Evolutionary conservation across 1,140 invertebrate genomes (phyloP), one percentile per base, ranked within the genome.

Genomic region (Cydia pomonella): DNA sequence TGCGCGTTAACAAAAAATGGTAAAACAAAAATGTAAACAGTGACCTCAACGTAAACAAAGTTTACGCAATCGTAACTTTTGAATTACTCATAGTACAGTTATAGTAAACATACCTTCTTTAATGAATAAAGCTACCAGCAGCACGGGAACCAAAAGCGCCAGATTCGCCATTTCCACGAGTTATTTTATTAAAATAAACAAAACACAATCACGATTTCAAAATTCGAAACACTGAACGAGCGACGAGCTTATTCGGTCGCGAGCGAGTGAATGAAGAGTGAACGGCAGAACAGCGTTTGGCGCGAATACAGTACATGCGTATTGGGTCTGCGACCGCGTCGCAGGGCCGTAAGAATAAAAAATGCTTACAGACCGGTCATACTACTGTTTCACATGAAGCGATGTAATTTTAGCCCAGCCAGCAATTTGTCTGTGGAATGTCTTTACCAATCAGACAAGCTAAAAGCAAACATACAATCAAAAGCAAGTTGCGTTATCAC

Each of bases 141-240:
- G 79, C 7, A 89, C 80, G 33, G 88, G 84, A 79, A 92, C 87
- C 77, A 90, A 73, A 71, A 90, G 41, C 47, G 82, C 78, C 38
- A 92, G 80, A 71, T 87, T 89, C 75, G 84, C 83, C 90, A 92
- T 92, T 86, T 72, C 82, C 62, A 80, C 64, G n/a, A 38, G 74
- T 80, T 80, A 80, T 53, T 81, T 38, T 38, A 38, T 38, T 38
- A 59, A n/a, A n/a, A 74, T 84, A 83, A 75, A 76, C 44, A 74
- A 63, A 73, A 44, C 53, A 75, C 74, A 59, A 38, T 59, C 53
- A 69, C 38, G 27, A 44, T 12, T 72, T 77, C 53, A 47, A 75
- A 76, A 74, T 73, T 63, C 23, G 64, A 41, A 23, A 38, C 73
- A 74, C 73, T 74, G 18, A 62, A 74, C 76, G 76, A 64, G 71